A percentile compares a stretch with the other conserved stretches of the same genome.
Evolutionary conservation across 2,888 invertebrate species (phyloP).

Genomic region (Ethmia dodecea): DNA sequence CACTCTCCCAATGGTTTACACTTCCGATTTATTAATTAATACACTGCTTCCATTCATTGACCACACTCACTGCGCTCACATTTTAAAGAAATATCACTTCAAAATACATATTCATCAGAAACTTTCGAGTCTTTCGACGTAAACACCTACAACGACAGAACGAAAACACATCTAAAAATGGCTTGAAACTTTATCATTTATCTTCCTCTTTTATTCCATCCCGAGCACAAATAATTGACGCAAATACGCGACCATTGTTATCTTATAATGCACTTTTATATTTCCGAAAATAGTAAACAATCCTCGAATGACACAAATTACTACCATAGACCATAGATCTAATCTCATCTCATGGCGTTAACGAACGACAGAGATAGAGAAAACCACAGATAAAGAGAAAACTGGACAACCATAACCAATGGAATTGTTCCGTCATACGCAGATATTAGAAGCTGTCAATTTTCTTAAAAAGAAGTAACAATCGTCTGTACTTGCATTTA

Average conservation of each 20-base stretch:
- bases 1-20: constrained; percentile 39
- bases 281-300: constrained; percentile 71
- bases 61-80: constrained; percentile 34
- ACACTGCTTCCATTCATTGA: constrained; percentile 28
- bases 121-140: no score
- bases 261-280: constrained; percentile 28
- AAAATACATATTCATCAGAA: no score
- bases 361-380: constrained; percentile 26
- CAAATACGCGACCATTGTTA: constrained; percentile 26
- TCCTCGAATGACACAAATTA: constrained; percentile 64
- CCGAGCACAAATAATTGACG: constrained; percentile 18
- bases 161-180: background rate
- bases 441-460: constrained; percentile 17
- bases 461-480: no score
- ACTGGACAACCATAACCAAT: constrained; percentile 60
- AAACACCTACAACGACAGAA: constrained; percentile 51
- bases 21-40: constrained; percentile 33
- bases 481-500: no score
- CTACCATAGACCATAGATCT: constrained; percentile 74
- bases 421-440: constrained; percentile 41
- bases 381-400: constrained; percentile 61
- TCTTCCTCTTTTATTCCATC: constrained; percentile 17
- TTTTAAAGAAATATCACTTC: constrained; percentile 37
- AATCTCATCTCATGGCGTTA: constrained; percentile 62
- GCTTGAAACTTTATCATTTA: constrained; percentile 1